Evolutionary conservation across 2,888 invertebrate species (phyloP), one percentile per base, ranked within the genome.

Genomic region (Axea sp.): DNA sequence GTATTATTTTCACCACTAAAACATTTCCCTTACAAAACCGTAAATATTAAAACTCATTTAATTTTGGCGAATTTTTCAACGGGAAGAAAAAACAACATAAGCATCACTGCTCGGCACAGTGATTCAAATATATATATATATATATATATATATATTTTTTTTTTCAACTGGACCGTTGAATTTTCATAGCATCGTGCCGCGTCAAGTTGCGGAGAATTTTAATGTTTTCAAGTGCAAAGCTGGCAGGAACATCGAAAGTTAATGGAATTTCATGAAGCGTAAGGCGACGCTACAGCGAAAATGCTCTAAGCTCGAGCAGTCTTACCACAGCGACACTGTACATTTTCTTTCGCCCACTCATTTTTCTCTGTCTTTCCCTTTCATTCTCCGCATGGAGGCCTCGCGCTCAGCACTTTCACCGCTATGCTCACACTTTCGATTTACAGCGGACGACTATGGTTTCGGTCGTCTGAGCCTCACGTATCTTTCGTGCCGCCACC

Each of bases 181-280:
- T 45, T 55, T 39, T 67, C 65, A 55, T 53, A 45, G 55, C 39
- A 15, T 17, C 37, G 37, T 31, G 33, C 26, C 31, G 37, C 60
- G 59, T 53, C 33, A 64, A 45, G 51, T 65, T 30, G 31, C 28
- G 14, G 51, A 39, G 45, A 72, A 65, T 72, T 59, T 72, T 62
- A 72, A 72, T 73, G 65, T 65, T 65, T 60, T 41, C 39, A 53
- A 43, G 65, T 60, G 35, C 47, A 26, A 60, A 30, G 59, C 65
- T 60, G 65, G 64, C 59, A 65, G 72, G 51, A 53, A 59, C 65
- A 59, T 37, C 35, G 51, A 73, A 73, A 73, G 31, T 73, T 73
- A 65, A 67, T 65, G 73, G 73, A 73, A 65, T 65, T 60, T 73
- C 65, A 60, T 73, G 64, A 65, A 67, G 73, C 60, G 60, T 60